Conservation (phyloP, 2,113 vertebrate species). For the Seriola rivoliana region DNA sequence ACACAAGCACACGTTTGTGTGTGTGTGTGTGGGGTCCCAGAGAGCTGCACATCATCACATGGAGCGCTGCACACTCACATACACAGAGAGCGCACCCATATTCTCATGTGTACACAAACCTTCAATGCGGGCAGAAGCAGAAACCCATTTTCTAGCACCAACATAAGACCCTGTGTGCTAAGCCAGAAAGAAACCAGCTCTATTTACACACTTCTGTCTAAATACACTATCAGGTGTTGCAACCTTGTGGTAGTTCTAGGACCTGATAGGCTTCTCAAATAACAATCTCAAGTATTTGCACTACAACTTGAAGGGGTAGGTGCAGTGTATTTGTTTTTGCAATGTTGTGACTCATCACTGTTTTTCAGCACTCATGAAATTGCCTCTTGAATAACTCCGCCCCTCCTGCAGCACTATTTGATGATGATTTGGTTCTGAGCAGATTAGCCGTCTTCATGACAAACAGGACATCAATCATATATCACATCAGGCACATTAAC, state of each 20-base stretch:
- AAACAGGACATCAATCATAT: constrained; percentile 12
- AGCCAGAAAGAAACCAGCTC: constrained; percentile 55
- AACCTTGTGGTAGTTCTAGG: not conserved
- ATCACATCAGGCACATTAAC: constrained; percentile 35
- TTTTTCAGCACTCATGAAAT: constrained; percentile 17
- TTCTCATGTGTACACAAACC: constrained; percentile 54
- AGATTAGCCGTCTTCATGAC: constrained; percentile 39
- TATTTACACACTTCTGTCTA: constrained; percentile 52
- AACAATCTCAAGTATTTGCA: constrained; percentile 12
- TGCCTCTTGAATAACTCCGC: not conserved
- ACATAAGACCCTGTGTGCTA: constrained; percentile 45
- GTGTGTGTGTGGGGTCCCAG: constrained; percentile 68
- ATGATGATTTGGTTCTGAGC: constrained; percentile 13
- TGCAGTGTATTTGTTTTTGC: constrained; percentile 4
- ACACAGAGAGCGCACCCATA: constrained; percentile 25
- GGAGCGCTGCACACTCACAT: constrained; percentile 9
- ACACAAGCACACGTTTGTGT: constrained; percentile 60
- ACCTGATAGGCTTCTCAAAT: not conserved
- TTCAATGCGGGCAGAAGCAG: constrained; percentile 26
- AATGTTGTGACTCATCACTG: not conserved
- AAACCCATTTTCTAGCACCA: constrained; percentile 36
- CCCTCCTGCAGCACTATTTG: not conserved
- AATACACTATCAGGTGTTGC: constrained; percentile 52
- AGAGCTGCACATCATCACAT: constrained; percentile 66
- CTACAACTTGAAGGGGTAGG: not conserved